Conservation (phyloP, 2,888 invertebrate genomes). For the Cerceris ruficornis region DNA sequence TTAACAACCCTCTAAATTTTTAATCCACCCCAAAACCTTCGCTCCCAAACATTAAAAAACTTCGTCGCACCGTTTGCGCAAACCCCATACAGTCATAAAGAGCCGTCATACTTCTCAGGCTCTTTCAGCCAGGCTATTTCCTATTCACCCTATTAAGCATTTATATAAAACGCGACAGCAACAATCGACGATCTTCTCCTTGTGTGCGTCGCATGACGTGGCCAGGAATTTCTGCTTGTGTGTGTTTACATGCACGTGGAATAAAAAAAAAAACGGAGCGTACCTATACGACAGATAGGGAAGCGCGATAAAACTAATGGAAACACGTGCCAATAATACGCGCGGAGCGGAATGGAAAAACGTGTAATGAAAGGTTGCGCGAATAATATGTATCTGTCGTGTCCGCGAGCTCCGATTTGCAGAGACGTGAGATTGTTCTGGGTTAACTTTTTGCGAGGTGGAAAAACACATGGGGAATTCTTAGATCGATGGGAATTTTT, state of each 20-base stretch:
- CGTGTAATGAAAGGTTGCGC: slow-evolving; percentile 52
- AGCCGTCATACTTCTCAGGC: neutral
- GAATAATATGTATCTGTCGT: slow-evolving; percentile 48
- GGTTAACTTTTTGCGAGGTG: neutral
- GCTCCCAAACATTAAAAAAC: neutral
- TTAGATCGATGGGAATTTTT: too few relatives aligned
- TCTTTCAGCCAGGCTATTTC: neutral
- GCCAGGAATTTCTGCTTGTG: slow-evolving; percentile 17
- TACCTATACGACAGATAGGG: slow-evolving; percentile 49
- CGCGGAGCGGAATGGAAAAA: slow-evolving; percentile 50
- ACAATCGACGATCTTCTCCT: slow-evolving; percentile 24
- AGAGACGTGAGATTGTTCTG: too few relatives aligned
- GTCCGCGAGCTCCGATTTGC: slow-evolving; percentile 34
- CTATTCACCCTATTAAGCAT: slow-evolving; percentile 32
- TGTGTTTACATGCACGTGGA: neutral
- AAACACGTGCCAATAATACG: slow-evolving; percentile 73
- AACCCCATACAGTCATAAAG: neutral
- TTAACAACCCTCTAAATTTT: too few relatives aligned
- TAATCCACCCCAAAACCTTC: too few relatives aligned
- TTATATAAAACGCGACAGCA: slow-evolving; percentile 40
- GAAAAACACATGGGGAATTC: neutral
- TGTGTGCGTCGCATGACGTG: slow-evolving; percentile 50
- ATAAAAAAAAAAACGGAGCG: slow-evolving; percentile 33
- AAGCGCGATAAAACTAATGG: slow-evolving; percentile 71
- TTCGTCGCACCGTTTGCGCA: neutral